phyloP scores from a whole-genome alignment of 2,113 vertebrate species.

The Thamnophis sirtalis region DNA sequence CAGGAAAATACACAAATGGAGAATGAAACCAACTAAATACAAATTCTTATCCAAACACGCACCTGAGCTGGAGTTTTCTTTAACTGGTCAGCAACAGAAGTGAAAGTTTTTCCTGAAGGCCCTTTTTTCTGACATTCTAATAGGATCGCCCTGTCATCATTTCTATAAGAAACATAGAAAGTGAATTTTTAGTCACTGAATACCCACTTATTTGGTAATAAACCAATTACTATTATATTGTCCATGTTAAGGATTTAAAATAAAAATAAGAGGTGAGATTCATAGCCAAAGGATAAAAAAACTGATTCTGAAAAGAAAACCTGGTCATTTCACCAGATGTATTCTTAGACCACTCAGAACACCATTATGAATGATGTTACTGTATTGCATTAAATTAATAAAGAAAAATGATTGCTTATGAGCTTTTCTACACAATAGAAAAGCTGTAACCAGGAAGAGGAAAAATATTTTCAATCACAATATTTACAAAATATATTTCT shows the following conservation, averaged over 20 bases:
- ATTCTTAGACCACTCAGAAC: neutral
- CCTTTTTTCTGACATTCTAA: conserved; percentile 85
- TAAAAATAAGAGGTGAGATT: neutral
- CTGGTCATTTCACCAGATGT: too few species aligned
- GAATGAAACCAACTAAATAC: neutral
- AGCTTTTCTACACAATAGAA: neutral
- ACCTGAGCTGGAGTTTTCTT: conserved; percentile 87
- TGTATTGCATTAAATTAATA: neutral
- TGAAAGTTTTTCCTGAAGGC: conserved; percentile 85
- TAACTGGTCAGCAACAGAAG: conserved; percentile 77
- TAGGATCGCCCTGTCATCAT: conserved; percentile 90
- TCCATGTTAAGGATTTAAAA: neutral
- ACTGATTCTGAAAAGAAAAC: neutral
- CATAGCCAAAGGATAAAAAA: neutral
- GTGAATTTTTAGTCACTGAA: conserved; percentile 3
- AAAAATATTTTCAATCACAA: neutral
- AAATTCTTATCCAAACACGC: conserved; percentile 4
- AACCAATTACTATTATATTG: neutral
- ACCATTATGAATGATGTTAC: neutral
- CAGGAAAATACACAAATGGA: neutral
- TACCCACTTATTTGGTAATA: neutral
- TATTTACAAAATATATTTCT: neutral
- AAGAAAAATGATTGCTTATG: neutral
- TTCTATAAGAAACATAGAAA: conserved; percentile 66
- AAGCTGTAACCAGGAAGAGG: neutral